Evolutionary conservation across 2,888 invertebrate genomes (phyloP), one percentile per base, ranked within the genome.

Genomic region (Hirtodrosophila alboralis): DNA sequence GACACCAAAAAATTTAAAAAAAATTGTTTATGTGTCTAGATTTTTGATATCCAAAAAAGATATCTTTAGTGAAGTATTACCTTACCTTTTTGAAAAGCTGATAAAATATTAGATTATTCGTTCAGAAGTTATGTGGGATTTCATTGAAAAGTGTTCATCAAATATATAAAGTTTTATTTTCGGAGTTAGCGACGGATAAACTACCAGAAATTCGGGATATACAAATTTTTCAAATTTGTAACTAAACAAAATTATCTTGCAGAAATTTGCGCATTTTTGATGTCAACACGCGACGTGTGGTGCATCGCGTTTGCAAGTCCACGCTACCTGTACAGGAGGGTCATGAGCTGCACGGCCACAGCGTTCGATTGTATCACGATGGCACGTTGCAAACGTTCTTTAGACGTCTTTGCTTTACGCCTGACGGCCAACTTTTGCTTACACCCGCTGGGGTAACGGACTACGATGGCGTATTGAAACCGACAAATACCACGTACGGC

Each of bases 381-480:
- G 98, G 98, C 88, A 97, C 97, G 0, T 92, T 98, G 69, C 96
- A 97, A 90, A 97, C 98, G 0, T 99, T 97, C 91, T 98, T 96
- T 88, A 93, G 99, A 33, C 92, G 99, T 27, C 90, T 98, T 18
- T 93, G 94, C 37, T 99, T 97, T 88, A 96, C 97, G 16, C 97
- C 98, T 0, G 98, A 98, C 90, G 99, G 99, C 0, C 92, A 95
- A 85, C 90, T 99, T 38, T 90, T 99, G 14, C 93, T 98, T n/a
- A 95, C 96, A 0, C 99, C 99, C 0, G 95, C 97, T 0, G 98
- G 98, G 0, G 93, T 95, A 49, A 92, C 97, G 0, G 96, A 96
- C 84, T 92, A 93, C 1, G 94, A 94, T 37, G 94, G 94, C 45
- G 93, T 93, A n/a, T 89, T 92, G 9, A 93, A 93, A 75, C 92